Evolutionary conservation across 64 coral and sea anemone genomes (phyloP), one percentile per base, ranked within the genome.

Genomic region (Orbicella faveolata): DNA sequence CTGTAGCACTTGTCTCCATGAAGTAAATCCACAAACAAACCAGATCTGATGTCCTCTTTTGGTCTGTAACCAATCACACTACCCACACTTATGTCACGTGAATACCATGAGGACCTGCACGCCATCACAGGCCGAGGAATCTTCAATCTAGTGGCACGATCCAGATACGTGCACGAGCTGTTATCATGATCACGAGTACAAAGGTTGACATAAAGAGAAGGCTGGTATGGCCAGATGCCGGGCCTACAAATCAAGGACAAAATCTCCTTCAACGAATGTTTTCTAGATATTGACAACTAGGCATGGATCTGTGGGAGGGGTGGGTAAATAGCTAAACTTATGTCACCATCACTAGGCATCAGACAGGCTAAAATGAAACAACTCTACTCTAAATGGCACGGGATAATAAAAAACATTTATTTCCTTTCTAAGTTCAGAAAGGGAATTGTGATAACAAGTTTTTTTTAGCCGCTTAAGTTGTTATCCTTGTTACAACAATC

Each of bases 151-250:
- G 34, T 80, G 21, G 30, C 19, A 26, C 15, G 8, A 78, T 94
- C 20, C 26, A 12, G 18, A 15, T 21, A 15, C 8, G 8, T 81
- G 34, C 95, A 96, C 16, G 95, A 93, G 3, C 55, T 90, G 76
- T 96, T 96, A 0, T 93, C 92, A 52, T 96, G 95, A 9, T 88
- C 52, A 57, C 88, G 75, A 6, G 95, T 93, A 36, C 95, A 96
- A 17, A 93, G 91, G 52, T 96, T 96, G 76, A 96, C 30, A 63
- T 84, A 88, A 69, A 87, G 55, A 15, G 17, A 7, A 20, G 36
- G 63, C 19, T 18, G 78, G 62, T 73, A 87, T 0, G 83, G 83
- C 75, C 64, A 92, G 1, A 79, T 62, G 14, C 4, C 0, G 1
- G 10, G 8, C 19, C 39, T 85, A 35, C 1, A 25, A 30, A 25